These are phyloP conservation scores for Illadopsis cleaveri DNA, from an alignment of 2,113 vertebrate genomes.

Conservation along the genomic window DNA sequence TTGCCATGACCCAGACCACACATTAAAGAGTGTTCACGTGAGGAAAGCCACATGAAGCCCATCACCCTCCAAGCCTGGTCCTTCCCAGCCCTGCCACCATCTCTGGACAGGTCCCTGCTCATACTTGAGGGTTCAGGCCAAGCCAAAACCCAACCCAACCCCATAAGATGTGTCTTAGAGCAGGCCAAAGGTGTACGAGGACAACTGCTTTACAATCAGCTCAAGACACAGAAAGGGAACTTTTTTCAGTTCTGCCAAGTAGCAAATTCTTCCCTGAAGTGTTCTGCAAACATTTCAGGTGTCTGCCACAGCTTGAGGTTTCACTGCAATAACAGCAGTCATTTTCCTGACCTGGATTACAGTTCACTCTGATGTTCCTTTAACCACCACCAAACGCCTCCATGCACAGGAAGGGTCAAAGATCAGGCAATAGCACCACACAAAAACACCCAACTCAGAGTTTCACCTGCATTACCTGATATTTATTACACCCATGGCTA, in stretches of 20 bases:
- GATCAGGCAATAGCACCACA: not conserved
- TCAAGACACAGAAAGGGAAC: not conserved
- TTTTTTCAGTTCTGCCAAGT: not conserved
- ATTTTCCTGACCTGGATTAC: not conserved
- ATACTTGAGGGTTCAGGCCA: not conserved
- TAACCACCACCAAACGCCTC: not conserved
- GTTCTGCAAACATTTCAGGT: not conserved
- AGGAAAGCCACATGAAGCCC: accelerated
- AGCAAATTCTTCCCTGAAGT: not conserved
- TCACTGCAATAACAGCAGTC: not conserved
- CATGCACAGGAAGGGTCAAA: not conserved
- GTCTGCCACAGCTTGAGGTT: not conserved
- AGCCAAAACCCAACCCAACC: not conserved
- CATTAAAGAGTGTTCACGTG: accelerated
- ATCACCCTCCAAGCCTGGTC: not conserved
- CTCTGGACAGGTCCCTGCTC: not conserved
- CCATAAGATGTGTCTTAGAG: not conserved
- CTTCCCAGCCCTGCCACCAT: not conserved
- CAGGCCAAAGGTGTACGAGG: accelerated
- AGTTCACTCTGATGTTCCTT: not conserved
- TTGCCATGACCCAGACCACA: not conserved
- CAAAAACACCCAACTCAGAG: not conserved
- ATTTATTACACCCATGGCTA: not conserved
- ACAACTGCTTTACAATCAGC: not conserved
- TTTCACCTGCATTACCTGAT: not conserved